Conservation (phyloP, 2,888 invertebrate species). For the Tetragnatha montana region DNA sequence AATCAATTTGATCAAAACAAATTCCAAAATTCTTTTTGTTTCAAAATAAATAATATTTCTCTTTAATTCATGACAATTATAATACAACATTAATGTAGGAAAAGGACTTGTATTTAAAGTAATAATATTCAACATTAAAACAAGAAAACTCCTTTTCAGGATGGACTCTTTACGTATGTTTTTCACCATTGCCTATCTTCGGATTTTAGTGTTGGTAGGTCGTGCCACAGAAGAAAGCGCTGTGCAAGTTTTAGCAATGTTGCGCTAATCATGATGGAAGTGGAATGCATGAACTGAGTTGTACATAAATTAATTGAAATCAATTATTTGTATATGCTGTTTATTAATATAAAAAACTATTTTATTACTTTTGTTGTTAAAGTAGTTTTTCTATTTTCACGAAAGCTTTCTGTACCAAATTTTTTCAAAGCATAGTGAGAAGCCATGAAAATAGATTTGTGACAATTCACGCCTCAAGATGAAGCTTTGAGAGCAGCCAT, state of each 20-base stretch:
- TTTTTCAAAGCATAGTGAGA: too few relatives aligned
- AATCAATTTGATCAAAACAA: too few relatives aligned
- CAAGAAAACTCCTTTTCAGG: conserved; percentile 25
- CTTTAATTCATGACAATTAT: too few relatives aligned
- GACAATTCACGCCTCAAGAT: too few relatives aligned
- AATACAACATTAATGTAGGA: background rate
- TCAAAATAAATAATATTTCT: too few relatives aligned
- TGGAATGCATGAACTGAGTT: background rate
- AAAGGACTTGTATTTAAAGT: background rate
- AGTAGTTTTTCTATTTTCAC: background rate
- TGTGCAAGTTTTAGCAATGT: conserved; percentile 38
- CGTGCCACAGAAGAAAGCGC: conserved; percentile 53
- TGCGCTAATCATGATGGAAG: conserved; percentile 9
- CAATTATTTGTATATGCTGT: background rate
- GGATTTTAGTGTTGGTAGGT: conserved; percentile 53
- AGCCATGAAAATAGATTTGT: too few relatives aligned
- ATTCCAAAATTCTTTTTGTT: too few relatives aligned
- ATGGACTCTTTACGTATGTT: conserved; percentile 38
- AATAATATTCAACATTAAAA: background rate
- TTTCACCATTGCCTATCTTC: conserved; percentile 51
- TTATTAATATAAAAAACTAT: conserved; percentile 4
- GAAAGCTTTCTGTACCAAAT: too few relatives aligned
- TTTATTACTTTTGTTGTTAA: background rate
- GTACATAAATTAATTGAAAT: conserved; percentile 2
- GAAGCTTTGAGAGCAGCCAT: too few relatives aligned